Evolutionary conservation across 2,888 invertebrate genomes (phyloP).

Genomic region (Bellardia pandia): DNA sequence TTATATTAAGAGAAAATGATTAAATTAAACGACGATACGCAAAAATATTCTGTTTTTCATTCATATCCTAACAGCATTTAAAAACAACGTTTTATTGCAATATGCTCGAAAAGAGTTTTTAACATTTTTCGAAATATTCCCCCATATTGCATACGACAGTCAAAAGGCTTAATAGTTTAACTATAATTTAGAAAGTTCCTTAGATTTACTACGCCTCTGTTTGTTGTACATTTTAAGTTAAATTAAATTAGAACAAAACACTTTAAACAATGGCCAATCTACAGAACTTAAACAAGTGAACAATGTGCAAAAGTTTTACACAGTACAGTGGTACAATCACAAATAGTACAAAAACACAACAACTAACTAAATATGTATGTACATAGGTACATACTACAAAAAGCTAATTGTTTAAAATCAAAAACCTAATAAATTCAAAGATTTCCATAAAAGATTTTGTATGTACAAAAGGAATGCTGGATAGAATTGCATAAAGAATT

Average conservation of each 20-base stretch:
- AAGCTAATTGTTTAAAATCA: conserved; percentile 52
- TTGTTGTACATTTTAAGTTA: conserved; percentile 39
- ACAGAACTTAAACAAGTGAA: conserved; percentile 69
- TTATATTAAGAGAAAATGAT: no score
- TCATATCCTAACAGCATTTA: no score
- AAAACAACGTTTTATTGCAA: no score
- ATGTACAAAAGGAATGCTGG: conserved; percentile 59
- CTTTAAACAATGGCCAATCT: conserved; percentile 70
- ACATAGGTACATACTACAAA: conserved; percentile 21
- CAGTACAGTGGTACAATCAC: neutral
- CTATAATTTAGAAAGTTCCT: no score
- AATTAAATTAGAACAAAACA: conserved; percentile 68
- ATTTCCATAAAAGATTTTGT: conserved; percentile 63
- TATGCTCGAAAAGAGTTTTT: no score
- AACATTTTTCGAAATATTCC: no score
- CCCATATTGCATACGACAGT: no score
- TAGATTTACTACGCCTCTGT: conserved; percentile 5
- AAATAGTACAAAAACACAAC: conserved; percentile 4
- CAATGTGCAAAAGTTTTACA: conserved; percentile 70
- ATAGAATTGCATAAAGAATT: conserved; percentile 18
- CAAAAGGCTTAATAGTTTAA: no score
- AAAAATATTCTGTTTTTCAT: no score
- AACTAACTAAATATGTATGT: neutral
- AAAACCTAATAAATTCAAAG: conserved; percentile 70
- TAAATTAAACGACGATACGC: no score